A percentile compares a stretch with the other conserved stretches of the same genome.
Evolutionary conservation across 2,113 vertebrate species (phyloP).

Genomic region (Catharus fuscescens): DNA sequence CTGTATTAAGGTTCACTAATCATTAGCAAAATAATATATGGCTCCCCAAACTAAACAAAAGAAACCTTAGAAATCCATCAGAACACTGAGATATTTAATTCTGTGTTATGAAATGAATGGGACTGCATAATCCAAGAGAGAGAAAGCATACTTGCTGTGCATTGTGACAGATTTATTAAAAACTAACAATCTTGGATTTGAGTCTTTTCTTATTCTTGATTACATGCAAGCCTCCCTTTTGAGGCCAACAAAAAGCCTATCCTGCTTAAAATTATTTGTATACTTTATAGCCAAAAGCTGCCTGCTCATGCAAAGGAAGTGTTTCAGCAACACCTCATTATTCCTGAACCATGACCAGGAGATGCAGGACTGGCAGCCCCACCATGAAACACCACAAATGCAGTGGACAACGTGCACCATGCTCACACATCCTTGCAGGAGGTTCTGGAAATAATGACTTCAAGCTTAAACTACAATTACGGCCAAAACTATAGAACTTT

Average conservation of each 20-base stretch:
- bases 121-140: not conserved
- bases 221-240: not conserved
- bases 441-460: not conserved
- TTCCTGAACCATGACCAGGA: not conserved
- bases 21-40: not conserved
- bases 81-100: not conserved
- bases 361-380: not conserved
- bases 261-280: not conserved
- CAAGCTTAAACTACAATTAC: not conserved
- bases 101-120: not conserved
- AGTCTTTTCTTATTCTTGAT: not conserved
- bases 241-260: not conserved
- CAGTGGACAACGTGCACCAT: accelerated
- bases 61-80: not conserved
- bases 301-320: not conserved
- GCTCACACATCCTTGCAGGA: not conserved
- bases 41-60: not conserved
- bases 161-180: not conserved
- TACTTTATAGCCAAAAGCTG: not conserved
- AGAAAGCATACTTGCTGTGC: not conserved
- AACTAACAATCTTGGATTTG: not conserved
- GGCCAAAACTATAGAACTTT: not conserved
- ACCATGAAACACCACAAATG: not conserved
- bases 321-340: conserved; percentile 9
- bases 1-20: not conserved